Percentiles rank a stretch among this genome's conserved stretches.
phyloP scores from a whole-genome alignment of 2,113 vertebrate genomes.

The Microcebus lehilahytsara region DNA sequence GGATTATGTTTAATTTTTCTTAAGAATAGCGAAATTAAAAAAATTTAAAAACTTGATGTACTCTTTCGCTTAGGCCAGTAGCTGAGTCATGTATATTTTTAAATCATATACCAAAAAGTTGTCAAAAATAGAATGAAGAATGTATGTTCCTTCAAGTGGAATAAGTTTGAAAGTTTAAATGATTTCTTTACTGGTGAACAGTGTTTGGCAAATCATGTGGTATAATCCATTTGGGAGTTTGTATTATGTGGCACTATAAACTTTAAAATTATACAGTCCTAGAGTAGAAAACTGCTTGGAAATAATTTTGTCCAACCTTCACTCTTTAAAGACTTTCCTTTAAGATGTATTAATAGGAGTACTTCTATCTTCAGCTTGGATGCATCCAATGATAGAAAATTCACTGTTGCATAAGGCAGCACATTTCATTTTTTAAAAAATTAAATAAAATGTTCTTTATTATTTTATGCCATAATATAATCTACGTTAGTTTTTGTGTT shows the following conservation, averaged over 20 bases:
- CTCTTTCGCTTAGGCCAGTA: background rate
- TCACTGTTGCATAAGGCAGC: background rate
- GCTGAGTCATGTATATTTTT: background rate
- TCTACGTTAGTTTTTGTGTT: background rate
- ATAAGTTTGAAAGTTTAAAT: conserved; percentile 6
- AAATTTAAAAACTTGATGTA: background rate
- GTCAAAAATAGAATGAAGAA: conserved; percentile 1
- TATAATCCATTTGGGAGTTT: background rate
- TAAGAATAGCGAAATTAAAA: background rate
- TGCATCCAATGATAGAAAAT: background rate
- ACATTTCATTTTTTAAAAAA: background rate
- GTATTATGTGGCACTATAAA: background rate
- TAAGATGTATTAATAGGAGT: background rate
- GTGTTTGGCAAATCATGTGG: background rate
- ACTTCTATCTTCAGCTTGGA: background rate
- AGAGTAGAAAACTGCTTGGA: background rate
- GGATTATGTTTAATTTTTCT: conserved; percentile 14
- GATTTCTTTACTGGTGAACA: background rate
- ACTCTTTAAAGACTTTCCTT: background rate
- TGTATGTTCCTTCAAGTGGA: background rate
- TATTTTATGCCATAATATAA: background rate
- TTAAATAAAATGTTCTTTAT: background rate
- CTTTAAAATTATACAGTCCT: background rate
- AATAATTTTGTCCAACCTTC: background rate
- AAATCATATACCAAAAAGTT: background rate